These are phyloP conservation scores for Lerema accius DNA, from an alignment of 1,140 invertebrate genomes.

Conservation along the genomic window DNA sequence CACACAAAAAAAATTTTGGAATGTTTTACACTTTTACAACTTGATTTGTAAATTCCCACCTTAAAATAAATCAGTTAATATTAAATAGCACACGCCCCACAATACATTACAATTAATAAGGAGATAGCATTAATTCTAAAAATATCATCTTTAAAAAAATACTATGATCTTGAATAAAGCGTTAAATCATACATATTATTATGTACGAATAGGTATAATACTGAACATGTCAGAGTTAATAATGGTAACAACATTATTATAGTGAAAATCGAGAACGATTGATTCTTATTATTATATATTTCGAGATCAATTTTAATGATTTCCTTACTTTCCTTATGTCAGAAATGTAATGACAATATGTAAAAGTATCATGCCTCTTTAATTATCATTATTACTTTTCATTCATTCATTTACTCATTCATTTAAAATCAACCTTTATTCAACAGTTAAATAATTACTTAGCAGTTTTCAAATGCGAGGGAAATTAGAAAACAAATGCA, in stretches of 20 bases:
- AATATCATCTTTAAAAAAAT: constrained; percentile 58
- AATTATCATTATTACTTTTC: neutral
- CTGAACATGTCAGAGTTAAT: constrained; percentile 41
- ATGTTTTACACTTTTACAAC: neutral
- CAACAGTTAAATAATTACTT: too few species aligned
- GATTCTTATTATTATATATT: neutral
- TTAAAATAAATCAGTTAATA: neutral
- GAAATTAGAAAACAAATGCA: too few species aligned
- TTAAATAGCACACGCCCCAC: constrained; percentile 4
- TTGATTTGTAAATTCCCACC: too few species aligned
- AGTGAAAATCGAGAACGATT: neutral
- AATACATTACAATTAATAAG: constrained; percentile 1
- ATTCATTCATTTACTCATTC: neutral
- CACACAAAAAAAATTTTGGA: too few species aligned
- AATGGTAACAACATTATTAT: constrained; percentile 3
- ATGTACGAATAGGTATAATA: constrained; percentile 49
- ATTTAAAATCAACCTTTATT: too few species aligned
- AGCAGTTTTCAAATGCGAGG: too few species aligned
- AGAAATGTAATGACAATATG: too few species aligned
- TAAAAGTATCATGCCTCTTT: too few species aligned
- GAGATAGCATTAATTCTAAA: constrained; percentile 27
- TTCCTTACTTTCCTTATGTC: neutral
- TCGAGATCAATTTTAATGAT: constrained; percentile 9
- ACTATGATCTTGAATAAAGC: constrained; percentile 50
- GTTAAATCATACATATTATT: constrained; percentile 39